phyloP scores from a whole-genome alignment of 2,113 vertebrate genomes.

The Dicrurus megarhynchus region DNA sequence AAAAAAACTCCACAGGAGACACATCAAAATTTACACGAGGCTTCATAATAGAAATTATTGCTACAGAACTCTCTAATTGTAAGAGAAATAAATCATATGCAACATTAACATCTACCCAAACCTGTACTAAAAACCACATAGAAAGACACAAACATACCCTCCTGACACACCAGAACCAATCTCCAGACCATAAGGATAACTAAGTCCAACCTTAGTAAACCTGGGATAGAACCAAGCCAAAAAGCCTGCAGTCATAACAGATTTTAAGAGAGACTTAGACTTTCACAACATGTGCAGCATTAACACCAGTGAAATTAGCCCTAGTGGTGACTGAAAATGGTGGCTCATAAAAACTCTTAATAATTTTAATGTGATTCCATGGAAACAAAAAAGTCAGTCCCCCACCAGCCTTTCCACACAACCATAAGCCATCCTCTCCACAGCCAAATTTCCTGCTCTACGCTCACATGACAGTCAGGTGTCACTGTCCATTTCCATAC shows the following conservation, averaged over 20 bases:
- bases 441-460: neutral
- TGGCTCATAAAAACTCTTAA: neutral
- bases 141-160: neutral
- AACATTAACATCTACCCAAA: neutral
- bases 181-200: neutral
- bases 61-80: neutral
- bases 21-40: neutral
- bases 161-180: neutral
- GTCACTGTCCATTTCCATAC: neutral
- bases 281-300: neutral
- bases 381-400: neutral
- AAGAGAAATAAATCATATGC: neutral
- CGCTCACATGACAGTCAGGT: rapidly evolving
- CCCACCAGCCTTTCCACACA: neutral
- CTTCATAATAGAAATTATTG: neutral
- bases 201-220: neutral
- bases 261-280: neutral
- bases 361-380: neutral
- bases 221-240: neutral
- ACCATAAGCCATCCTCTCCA: rapidly evolving
- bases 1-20: neutral
- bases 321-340: too few species aligned
- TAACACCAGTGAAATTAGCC: neutral
- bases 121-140: neutral
- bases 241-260: neutral